A percentile compares a stretch with the other conserved stretches of the same genome.
These are phyloP conservation scores for Petrolisthes manimaculis DNA, from an alignment of 2,888 invertebrate species.

Conservation along the genomic window DNA sequence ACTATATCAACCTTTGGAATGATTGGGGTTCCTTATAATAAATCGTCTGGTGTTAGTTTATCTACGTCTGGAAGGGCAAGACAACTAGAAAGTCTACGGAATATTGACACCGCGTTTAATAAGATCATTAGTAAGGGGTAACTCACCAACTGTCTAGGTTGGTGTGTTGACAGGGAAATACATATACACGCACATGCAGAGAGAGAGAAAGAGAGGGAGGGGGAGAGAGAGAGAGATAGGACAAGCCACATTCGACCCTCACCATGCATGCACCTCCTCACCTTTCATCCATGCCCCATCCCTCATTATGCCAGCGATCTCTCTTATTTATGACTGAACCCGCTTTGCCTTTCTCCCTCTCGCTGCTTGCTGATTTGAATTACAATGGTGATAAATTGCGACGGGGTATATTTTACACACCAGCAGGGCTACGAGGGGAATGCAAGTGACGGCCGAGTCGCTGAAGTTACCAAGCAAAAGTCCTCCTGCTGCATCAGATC, in stretches of 20 bases:
- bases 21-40: too few relatives aligned
- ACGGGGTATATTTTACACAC: conserved; percentile 28
- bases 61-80: too few relatives aligned
- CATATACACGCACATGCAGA: too few relatives aligned
- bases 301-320: conserved; percentile 5
- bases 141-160: too few relatives aligned
- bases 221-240: not conserved
- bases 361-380: conserved; percentile 33
- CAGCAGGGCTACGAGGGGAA: conserved; percentile 19
- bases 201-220: not conserved
- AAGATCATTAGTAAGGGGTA: too few relatives aligned
- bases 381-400: conserved; percentile 46
- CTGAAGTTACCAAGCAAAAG: not conserved
- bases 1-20: too few relatives aligned
- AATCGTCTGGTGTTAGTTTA: too few relatives aligned
- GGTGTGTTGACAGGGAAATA: too few relatives aligned
- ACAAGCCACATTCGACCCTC: not conserved
- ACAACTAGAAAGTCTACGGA: too few relatives aligned
- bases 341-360: conserved; percentile 12
- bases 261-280: not conserved
- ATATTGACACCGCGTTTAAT: too few relatives aligned
- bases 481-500: not conserved
- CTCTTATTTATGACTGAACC: conserved; percentile 31
- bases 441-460: not conserved
- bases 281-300: not conserved